Base-by-base conservation (phyloP, 2,113 vertebrate genomes). In the Fukomys damarensis region DNA sequence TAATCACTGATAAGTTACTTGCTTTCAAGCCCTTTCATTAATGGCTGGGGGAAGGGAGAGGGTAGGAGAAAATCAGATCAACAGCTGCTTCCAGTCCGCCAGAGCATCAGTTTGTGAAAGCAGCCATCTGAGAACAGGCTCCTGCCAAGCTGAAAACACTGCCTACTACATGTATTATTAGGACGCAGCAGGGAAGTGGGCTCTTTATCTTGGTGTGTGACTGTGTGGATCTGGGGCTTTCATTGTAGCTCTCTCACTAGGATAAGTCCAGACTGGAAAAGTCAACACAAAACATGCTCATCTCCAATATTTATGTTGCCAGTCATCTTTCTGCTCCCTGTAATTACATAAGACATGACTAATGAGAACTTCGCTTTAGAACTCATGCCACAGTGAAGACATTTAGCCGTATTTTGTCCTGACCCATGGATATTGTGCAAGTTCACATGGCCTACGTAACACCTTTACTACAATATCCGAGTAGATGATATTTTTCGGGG, bases 91-190 rank as follows among this genome's bases (percentile, higher is more conserved):
- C 94, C 81, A 92, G 92, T 97, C 96, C 94, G 80, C 4, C 30
- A 84, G 96, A 96, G 95, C 97, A 95, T 98, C 80, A 56, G 96
- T 95, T 97, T 98, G 96, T 77, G 97, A 83, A 97, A 95, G 95
- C 97, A 97, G 96, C 96, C 97, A 95, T 76, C 80, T 88, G 96
- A 87, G 95, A 96, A 96, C 91, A 95, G 80, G 84, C 93, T 96
- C 28, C 22, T 59, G 93, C 94, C 96, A 92, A 97, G 94, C 88
- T 1, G 9, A 96, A 95, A 85, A 97, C 96, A 87, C 89, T 96
- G 79, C 92, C 87, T 95, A 77, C 94, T 96, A 96, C 94, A 97
- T 32, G 76, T 95, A 74, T 97, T 97, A 92, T 96, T 97, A 98
- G 94, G 95, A 88, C 88, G 65, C 97, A 97, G 98, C 96, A 0